Evolutionary conservation across 2,888 invertebrate species (phyloP).

Genomic region (Eumacrocentrus americanus): DNA sequence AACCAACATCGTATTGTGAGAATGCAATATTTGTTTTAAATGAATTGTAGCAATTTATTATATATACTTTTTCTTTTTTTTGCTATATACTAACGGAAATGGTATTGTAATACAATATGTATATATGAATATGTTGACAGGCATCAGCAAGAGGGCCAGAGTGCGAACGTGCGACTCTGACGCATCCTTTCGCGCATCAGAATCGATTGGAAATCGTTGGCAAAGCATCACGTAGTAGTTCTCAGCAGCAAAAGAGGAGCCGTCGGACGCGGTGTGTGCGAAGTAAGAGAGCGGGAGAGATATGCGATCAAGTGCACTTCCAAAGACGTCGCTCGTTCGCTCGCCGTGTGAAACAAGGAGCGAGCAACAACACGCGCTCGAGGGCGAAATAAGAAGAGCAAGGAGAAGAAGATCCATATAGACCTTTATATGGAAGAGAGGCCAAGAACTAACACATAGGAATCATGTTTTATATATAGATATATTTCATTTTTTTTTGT

Average conservation of each 20-base stretch:
- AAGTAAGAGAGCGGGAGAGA: slow-evolving; percentile 4
- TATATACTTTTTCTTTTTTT: neutral
- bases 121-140: neutral
- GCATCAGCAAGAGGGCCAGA: neutral
- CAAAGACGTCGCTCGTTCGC: slow-evolving; percentile 23
- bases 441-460: too few species aligned
- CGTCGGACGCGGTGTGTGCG: slow-evolving; percentile 12
- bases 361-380: slow-evolving; percentile 10
- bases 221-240: slow-evolving; percentile 21
- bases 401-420: neutral
- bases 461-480: too few species aligned
- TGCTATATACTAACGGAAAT: too few species aligned
- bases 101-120: neutral
- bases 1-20: neutral
- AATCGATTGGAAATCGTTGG: slow-evolving; percentile 20
- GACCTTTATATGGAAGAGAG: neutral
- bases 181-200: slow-evolving; percentile 8
- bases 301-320: slow-evolving; percentile 23
- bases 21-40: neutral
- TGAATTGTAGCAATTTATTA: neutral
- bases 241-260: slow-evolving; percentile 18
- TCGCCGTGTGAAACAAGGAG: slow-evolving; percentile 24
- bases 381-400: slow-evolving; percentile 16
- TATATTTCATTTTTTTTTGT: too few species aligned
- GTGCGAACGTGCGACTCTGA: neutral